Conservation (phyloP, 2,888 invertebrate genomes). For the Colostygia pectinataria region DNA sequence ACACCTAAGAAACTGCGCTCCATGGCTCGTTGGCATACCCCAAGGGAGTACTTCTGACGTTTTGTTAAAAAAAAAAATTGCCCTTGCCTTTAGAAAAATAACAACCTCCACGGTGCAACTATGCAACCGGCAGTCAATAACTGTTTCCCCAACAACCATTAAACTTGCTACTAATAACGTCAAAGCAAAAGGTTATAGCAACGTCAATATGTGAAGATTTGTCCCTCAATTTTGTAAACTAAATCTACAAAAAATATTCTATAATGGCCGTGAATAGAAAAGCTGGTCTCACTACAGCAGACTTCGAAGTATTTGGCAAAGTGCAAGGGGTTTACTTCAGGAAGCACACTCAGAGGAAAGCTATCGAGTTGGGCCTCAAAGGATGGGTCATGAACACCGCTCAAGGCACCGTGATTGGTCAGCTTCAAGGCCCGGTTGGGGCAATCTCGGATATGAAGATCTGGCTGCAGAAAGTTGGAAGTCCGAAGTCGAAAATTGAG, state of each 20-base stretch:
- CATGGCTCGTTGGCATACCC: too few species aligned
- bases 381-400: slow-evolving; percentile 91
- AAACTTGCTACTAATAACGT: too few species aligned
- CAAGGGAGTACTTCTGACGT: too few species aligned
- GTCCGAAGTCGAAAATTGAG: slow-evolving; percentile 87
- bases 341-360: slow-evolving; percentile 86
- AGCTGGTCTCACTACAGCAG: slow-evolving; percentile 51
- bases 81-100: slow-evolving; percentile 30
- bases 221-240: background rate
- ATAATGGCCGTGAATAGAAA: slow-evolving; percentile 42
- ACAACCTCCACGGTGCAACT: slow-evolving; percentile 40
- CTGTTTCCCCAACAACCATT: slow-evolving; percentile 47
- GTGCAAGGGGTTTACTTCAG: slow-evolving; percentile 83
- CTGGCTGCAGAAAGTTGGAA: slow-evolving; percentile 84
- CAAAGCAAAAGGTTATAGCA: too few species aligned
- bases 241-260: slow-evolving; percentile 3
- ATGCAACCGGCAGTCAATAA: slow-evolving; percentile 26
- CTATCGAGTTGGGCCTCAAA: slow-evolving; percentile 83
- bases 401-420: slow-evolving; percentile 86
- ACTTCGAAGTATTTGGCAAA: slow-evolving; percentile 84
- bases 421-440: slow-evolving; percentile 83
- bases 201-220: slow-evolving; percentile 11
- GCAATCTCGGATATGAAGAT: slow-evolving; percentile 84
- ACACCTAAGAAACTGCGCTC: too few species aligned
- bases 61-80: too few species aligned